Conservation (phyloP, 2,113 vertebrate genomes). For the Corythoichthys intestinalis region DNA sequence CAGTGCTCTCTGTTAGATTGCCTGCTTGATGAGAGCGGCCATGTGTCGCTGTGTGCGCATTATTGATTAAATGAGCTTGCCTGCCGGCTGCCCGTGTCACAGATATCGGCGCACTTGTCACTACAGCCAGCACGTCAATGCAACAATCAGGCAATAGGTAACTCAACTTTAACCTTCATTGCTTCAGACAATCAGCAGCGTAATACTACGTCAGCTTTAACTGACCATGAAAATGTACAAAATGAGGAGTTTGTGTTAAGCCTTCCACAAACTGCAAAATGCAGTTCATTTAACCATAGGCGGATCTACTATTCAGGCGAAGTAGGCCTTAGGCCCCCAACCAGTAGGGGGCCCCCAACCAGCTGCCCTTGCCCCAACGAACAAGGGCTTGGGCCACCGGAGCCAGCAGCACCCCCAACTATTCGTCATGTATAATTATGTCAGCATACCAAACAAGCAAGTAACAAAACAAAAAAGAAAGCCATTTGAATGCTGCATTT, state of each 20-base stretch:
- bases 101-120: constrained; percentile 22
- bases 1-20: constrained; percentile 10
- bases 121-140: constrained; percentile 11
- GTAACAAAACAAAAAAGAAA: too few species aligned
- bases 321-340: too few species aligned
- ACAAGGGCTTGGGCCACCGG: too few species aligned
- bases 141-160: neutral
- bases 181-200: neutral
- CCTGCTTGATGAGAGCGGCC: constrained; percentile 30
- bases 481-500: too few species aligned
- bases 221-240: neutral
- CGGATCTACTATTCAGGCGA: too few species aligned
- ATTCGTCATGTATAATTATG: too few species aligned
- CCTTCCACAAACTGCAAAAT: too few species aligned
- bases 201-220: neutral
- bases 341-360: too few species aligned
- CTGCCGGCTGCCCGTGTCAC: constrained; percentile 14
- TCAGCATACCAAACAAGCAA: too few species aligned
- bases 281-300: too few species aligned
- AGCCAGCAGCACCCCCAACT: too few species aligned
- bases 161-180: neutral
- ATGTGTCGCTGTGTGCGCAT: constrained; percentile 18
- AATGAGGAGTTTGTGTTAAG: neutral
- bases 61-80: constrained; percentile 31
- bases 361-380: too few species aligned